Conservation (phyloP, 2,797 vertebrate genomes). For the Chelon labrosus region DNA sequence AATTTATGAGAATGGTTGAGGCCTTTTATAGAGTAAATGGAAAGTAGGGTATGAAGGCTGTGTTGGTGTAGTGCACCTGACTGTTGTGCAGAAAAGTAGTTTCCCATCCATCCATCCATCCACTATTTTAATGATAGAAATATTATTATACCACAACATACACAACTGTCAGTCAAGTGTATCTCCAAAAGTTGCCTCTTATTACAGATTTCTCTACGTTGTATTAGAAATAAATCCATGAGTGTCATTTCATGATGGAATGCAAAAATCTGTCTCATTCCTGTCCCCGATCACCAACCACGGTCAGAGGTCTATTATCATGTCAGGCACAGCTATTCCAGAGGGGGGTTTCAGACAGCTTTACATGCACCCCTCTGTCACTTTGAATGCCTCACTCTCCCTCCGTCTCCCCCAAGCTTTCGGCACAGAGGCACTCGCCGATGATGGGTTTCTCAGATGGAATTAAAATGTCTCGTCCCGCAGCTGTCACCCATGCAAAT, state of each 20-base stretch:
- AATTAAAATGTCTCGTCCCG: conserved; percentile 74
- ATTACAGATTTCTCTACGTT: neutral
- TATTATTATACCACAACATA: neutral
- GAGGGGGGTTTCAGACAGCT: conserved; percentile 37
- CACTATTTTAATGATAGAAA: neutral
- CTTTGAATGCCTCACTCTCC: conserved; percentile 30
- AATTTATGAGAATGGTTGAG: neutral
- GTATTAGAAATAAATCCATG: conserved; percentile 12
- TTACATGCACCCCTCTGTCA: conserved; percentile 54
- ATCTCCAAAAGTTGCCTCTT: neutral
- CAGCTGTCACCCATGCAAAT: conserved; percentile 81
- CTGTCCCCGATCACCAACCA: conserved; percentile 22
- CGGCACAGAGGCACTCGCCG: conserved; percentile 21
- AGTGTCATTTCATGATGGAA: conserved; percentile 48
- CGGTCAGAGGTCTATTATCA: conserved; percentile 62
- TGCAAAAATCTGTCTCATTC: conserved; percentile 29
- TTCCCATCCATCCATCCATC: neutral
- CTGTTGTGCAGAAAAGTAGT: no score
- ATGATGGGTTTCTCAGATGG: conserved; percentile 72
- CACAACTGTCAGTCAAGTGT: no score
- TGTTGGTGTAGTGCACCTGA: no score
- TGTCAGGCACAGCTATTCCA: conserved; percentile 59
- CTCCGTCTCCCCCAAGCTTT: conserved; percentile 21
- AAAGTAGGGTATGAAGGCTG: no score
- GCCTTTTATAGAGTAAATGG: neutral